Conservation (phyloP, 2,113 vertebrate genomes). For the Myanophis thanlyinensis region DNA sequence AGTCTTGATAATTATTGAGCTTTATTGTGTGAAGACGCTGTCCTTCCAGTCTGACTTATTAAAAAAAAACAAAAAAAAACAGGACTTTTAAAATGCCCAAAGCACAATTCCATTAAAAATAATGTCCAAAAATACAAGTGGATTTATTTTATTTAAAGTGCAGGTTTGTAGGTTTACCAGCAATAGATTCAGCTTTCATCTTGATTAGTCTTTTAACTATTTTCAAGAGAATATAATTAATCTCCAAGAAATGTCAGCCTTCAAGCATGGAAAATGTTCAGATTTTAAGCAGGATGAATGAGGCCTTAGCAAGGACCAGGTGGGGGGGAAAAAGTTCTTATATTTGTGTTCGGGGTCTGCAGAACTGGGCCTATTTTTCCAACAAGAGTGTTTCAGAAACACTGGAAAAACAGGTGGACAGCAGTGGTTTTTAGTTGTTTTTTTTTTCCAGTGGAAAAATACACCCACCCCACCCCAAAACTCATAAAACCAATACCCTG, state of each 20-base stretch:
- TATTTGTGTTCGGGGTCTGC: not conserved
- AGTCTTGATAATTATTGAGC: not conserved
- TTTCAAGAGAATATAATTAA: not conserved
- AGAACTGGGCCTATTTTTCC: not conserved
- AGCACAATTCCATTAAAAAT: not conserved
- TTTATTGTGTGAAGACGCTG: not conserved
- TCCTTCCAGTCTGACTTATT: not conserved
- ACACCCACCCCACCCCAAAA: not conserved
- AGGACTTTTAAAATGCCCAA: not conserved
- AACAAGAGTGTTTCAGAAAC: not conserved
- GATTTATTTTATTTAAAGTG: not conserved
- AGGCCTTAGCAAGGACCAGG: not conserved
- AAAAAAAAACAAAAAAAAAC: too few species aligned
- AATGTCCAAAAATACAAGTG: not conserved
- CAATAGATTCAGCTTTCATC: too few species aligned
- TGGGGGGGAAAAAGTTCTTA: too few species aligned
- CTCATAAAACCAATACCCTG: not conserved
- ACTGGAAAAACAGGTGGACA: not conserved
- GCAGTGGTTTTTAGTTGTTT: not conserved
- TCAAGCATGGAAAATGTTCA: not conserved
- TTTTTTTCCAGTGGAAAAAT: not conserved
- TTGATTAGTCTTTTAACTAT: not conserved
- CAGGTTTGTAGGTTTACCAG: too few species aligned
- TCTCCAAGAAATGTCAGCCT: not conserved
- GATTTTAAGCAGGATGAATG: not conserved